Evolutionary conservation across 64 coral and sea anemone species (phyloP), one percentile per base, ranked within the genome.

Genomic region (Montipora cactus): DNA sequence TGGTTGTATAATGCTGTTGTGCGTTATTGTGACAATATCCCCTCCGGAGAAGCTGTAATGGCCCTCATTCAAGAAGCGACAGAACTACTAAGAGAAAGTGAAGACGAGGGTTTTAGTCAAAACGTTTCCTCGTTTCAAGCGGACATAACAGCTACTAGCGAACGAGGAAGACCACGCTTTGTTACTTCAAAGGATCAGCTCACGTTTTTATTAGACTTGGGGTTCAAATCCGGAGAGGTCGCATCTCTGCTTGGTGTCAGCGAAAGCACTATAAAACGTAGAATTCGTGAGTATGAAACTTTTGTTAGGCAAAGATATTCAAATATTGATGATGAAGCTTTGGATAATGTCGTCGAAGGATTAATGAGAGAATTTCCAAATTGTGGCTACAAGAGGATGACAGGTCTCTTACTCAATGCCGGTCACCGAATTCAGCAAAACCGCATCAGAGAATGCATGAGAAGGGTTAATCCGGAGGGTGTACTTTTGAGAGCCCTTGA

Each of bases 331-430:
- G 68, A 47, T 86, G 44, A 28, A 59, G 58, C 59, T 45, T 86
- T 86, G 68, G 82, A 86, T 86, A 45, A 48, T 67, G 44, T 86
- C 61, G 68, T 45, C 23, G 58, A 86, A 59, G 28, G 68, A 23
- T 68, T 86, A 37, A 67, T 86, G 68, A 44, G 3, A 1, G 82
- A 86, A 59, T 86, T 86, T 86, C 82, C 59, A 14, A 86, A 86
- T 86, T 86, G 82, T 68, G 82, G 82, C 59, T 86, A 86, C 62
- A 86, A 67, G 61, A 86, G 82, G 61, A 86, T 86, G 82, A 44
- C 59, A 62, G 82, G 82, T 5, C 47, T 86, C 19, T 25, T 86
- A 55, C 57, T 59, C 61, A 67, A 59, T 67, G 68, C 58, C 48
- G 82, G 82, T 67, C 61, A 67, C 61, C 52, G 2, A 55, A 55